A percentile compares a stretch with the other conserved stretches of the same genome.
Evolutionary conservation across 2,888 invertebrate species (phyloP).

Genomic region (Pasiphila rectangulata): DNA sequence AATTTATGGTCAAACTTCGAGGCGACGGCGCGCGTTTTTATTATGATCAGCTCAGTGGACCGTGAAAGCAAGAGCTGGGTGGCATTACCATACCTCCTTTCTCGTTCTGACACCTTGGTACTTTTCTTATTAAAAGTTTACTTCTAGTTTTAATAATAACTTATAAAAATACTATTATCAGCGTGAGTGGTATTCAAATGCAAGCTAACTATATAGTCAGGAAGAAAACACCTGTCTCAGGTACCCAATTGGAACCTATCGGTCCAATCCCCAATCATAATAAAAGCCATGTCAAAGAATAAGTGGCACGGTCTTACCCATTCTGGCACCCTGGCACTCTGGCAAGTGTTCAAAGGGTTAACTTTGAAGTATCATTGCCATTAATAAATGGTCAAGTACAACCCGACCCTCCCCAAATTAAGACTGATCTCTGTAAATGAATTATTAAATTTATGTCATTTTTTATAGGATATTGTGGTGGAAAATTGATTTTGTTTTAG

Average conservation of each 20-base stretch:
- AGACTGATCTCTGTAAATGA: conserved; percentile 71
- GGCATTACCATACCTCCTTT: conserved; percentile 79
- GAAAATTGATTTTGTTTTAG: conserved; percentile 6
- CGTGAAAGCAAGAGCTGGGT: conserved; percentile 80
- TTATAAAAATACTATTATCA: too few species aligned
- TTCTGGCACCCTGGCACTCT: conserved; percentile 5
- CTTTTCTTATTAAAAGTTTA: conserved; percentile 75
- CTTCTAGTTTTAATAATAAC: too few species aligned
- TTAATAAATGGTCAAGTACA: conserved; percentile 79
- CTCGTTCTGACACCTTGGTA: conserved; percentile 73
- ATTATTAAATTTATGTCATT: conserved; percentile 74
- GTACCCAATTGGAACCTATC: too few species aligned
- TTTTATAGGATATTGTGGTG: conserved; percentile 39
- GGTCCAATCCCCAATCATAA: too few species aligned
- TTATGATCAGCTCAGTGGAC: conserved; percentile 82
- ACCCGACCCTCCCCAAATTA: conserved; percentile 56
- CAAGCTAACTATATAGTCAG: too few species aligned
- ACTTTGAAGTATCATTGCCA: conserved; percentile 79
- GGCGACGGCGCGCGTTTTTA: conserved; percentile 81
- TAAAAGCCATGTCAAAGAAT: background rate
- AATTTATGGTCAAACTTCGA: conserved; percentile 82
- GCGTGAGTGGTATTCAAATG: too few species aligned
- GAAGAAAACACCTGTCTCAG: too few species aligned
- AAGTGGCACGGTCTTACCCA: conserved; percentile 6
- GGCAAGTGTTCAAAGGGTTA: conserved; percentile 56